Evolutionary conservation across 2,113 vertebrate species (phyloP).

Genomic region (Scophthalmus maximus): DNA sequence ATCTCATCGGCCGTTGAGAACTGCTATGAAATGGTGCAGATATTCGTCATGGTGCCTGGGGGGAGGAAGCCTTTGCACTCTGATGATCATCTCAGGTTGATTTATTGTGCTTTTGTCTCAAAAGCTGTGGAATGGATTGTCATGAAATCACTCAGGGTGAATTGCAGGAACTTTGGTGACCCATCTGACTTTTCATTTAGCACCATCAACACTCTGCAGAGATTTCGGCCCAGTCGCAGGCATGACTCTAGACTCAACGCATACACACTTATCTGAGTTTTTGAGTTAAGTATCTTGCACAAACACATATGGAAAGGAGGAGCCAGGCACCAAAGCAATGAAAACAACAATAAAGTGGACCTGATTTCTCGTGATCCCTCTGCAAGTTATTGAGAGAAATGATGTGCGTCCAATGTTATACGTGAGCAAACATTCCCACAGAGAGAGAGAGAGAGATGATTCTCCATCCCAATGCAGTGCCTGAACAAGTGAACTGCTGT

Average conservation of each 20-base stretch:
- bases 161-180: background rate
- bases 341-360: slow-evolving; percentile 22
- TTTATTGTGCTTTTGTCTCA: background rate
- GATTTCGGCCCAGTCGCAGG: background rate
- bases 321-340: background rate
- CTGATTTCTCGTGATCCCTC: slow-evolving; percentile 28
- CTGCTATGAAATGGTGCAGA: background rate
- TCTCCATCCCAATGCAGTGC: background rate
- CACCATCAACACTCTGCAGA: background rate
- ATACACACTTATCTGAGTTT: background rate
- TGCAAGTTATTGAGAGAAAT: slow-evolving; percentile 3
- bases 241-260: background rate
- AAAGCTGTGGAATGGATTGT: background rate
- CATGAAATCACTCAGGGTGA: background rate
- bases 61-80: background rate
- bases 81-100: background rate
- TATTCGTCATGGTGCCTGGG: background rate
- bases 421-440: background rate
- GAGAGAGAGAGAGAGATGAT: background rate
- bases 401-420: background rate
- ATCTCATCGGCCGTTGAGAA: background rate
- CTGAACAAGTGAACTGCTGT: slow-evolving; percentile 7
- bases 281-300: background rate
- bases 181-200: too few relatives aligned
- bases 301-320: background rate